These are phyloP conservation scores for Dendropsophus ebraccatus DNA, from an alignment of 2,113 vertebrate species.

Conservation along the genomic window DNA sequence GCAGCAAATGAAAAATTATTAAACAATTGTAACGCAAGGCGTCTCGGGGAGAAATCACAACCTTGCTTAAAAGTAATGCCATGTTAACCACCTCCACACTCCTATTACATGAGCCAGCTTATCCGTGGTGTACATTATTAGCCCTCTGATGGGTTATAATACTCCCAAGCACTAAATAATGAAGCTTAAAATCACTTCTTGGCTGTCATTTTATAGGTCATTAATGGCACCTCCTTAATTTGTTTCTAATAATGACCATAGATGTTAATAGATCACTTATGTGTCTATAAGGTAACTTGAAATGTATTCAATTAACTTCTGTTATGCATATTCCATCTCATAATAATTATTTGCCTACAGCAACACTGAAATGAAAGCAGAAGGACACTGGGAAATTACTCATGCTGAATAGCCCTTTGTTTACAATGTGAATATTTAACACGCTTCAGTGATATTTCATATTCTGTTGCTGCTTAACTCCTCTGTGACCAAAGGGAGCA, in stretches of 20 bases:
- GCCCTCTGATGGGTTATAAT: neutral
- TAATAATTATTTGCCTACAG: slow-evolving; percentile 46
- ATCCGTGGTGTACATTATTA: neutral
- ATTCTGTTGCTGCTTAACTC: slow-evolving; percentile 46
- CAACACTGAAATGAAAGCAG: slow-evolving; percentile 37
- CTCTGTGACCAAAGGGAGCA: slow-evolving; percentile 4
- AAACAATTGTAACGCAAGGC: neutral
- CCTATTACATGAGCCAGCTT: neutral
- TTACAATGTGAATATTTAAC: slow-evolving; percentile 58
- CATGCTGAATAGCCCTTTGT: slow-evolving; percentile 44
- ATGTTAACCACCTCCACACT: slow-evolving; percentile 41
- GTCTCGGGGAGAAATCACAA: slow-evolving; percentile 24
- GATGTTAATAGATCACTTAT: slow-evolving; percentile 7
- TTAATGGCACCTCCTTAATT: slow-evolving; percentile 19
- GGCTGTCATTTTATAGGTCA: slow-evolving; percentile 20
- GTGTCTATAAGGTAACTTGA: neutral
- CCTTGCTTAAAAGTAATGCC: slow-evolving; percentile 4
- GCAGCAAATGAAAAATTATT: slow-evolving; percentile 35
- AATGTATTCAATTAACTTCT: slow-evolving; percentile 43
- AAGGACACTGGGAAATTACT: slow-evolving; percentile 47
- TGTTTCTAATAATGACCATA: slow-evolving; percentile 15
- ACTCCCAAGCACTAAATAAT: slow-evolving; percentile 1
- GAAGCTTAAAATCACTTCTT: slow-evolving; percentile 16
- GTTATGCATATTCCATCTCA: slow-evolving; percentile 37
- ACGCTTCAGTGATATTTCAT: slow-evolving; percentile 36